Evolutionary conservation across 2,797 vertebrate genomes (phyloP).

Genomic region (Sternarchorhynchus goeldii): DNA sequence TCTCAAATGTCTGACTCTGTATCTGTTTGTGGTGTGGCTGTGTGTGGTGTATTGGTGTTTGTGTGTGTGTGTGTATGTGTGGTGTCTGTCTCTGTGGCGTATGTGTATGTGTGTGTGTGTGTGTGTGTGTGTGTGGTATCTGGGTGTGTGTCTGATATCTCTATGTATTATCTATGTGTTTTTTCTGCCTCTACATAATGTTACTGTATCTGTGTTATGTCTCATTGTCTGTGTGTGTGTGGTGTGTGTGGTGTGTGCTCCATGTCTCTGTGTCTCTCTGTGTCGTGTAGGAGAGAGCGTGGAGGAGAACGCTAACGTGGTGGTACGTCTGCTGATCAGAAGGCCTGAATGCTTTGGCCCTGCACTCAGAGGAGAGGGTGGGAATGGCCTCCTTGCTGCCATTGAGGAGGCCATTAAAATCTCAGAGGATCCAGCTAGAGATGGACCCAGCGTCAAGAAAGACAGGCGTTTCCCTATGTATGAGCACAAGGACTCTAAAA

Average conservation of each 20-base stretch:
- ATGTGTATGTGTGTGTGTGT: too few relatives aligned
- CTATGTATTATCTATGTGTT: too few relatives aligned
- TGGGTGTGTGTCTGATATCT: too few relatives aligned
- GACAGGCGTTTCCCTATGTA: conserved; percentile 90
- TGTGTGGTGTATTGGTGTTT: too few relatives aligned
- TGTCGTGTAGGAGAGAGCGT: conserved; percentile 85
- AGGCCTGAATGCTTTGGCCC: conserved; percentile 94
- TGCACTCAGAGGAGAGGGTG: conserved; percentile 90
- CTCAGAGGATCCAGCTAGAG: conserved; percentile 91
- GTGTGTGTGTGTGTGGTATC: too few relatives aligned
- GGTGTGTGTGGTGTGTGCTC: not conserved
- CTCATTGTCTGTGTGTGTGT: not conserved
- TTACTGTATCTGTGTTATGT: too few relatives aligned
- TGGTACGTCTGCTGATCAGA: conserved; percentile 90
- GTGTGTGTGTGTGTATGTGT: too few relatives aligned
- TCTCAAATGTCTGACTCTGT: too few relatives aligned
- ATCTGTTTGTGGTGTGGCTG: too few relatives aligned
- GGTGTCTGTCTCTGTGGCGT: too few relatives aligned
- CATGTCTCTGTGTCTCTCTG: too few relatives aligned
- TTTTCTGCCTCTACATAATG: too few relatives aligned
- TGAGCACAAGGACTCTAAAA: conserved; percentile 21
- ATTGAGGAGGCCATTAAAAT: conserved; percentile 95
- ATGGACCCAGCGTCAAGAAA: conserved; percentile 89
- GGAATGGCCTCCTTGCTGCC: conserved; percentile 88
- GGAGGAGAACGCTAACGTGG: conserved; percentile 94